Base-by-base conservation (phyloP, 2,888 invertebrate species). In the Pinctada fucata region DNA sequence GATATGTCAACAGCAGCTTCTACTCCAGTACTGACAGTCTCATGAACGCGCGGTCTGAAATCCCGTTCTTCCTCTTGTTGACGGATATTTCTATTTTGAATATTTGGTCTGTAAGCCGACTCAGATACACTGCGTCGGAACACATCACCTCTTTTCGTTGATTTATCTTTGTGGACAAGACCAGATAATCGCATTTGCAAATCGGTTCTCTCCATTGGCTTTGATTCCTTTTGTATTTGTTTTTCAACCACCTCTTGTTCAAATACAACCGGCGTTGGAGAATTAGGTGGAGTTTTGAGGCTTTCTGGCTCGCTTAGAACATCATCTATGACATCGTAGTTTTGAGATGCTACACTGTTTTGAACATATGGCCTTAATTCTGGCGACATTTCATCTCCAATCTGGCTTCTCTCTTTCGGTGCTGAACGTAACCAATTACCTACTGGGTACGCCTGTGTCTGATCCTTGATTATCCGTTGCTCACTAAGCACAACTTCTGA, bases 1-100 rank as follows among this genome's bases (percentile, higher is more conserved):
- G 86, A 83, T 45, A 72, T 85, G 65, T 82, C 81, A 8, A 84
- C 84, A 68, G 82, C 83, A 16, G 84, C 85, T 52, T 85, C 87
- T 47, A 86, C 82, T 66, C 85, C 84, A 1, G 79, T 84, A 76
- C 81, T 85, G 52, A 83, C 76, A 2, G 52, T 70, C 10, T 31
- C 13, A 10, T 13, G 6, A 58, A 10, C 8, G 13, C 8, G 58
- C 13, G 13, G 6, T 10, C 58, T 6, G 8, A 58, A 10, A 13
- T 58, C 58, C 13, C 58, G 58, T 58, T 13, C 13, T 10, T 58
- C 58, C 31, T 31, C 31, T 31, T 31, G 31, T 31, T 31, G 31
- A 31, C 31, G 31, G 31, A 31, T 31, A 31, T 31, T 31, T 31
- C 31, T 31, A 31, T 31, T 31, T 31, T 31, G 31, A 31, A 31